Percentiles rank a stretch among this genome's conserved stretches.
Conservation (phyloP, 2,888 invertebrate genomes). For the Malachius bipustulatus region DNA sequence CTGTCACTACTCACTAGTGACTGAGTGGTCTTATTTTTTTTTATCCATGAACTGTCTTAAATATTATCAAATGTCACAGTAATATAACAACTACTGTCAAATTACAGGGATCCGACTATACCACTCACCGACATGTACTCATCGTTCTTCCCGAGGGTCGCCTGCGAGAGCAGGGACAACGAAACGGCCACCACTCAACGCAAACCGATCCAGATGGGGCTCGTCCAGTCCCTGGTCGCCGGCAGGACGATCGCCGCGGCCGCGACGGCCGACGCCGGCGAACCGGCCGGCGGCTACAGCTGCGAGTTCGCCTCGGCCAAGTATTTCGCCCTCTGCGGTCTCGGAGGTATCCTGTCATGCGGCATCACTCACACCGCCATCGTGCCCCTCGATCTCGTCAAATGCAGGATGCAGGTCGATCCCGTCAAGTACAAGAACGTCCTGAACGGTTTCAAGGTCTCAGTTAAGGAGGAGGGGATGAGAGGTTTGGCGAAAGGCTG, state of each 20-base stretch:
- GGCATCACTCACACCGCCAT: slow-evolving; percentile 90
- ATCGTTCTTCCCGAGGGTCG: slow-evolving; percentile 25
- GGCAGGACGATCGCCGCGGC: slow-evolving; percentile 32
- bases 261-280: slow-evolving; percentile 17
- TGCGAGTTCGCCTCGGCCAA: slow-evolving; percentile 86
- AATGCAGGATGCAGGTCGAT: slow-evolving; percentile 90
- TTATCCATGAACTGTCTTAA: too few relatives aligned
- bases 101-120: too few relatives aligned
- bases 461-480: slow-evolving; percentile 76
- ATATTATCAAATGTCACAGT: too few relatives aligned
- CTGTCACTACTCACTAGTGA: too few relatives aligned
- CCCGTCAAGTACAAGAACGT: slow-evolving; percentile 89
- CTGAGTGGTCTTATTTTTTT: too few relatives aligned
- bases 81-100: too few relatives aligned
- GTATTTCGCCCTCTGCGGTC: slow-evolving; percentile 86
- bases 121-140: slow-evolving; percentile 27
- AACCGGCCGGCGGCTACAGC: slow-evolving; percentile 27
- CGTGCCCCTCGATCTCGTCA: slow-evolving; percentile 91
- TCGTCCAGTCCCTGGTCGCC: slow-evolving; percentile 32
- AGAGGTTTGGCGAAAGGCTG: slow-evolving; percentile 86
- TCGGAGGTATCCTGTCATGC: slow-evolving; percentile 67
- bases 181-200: slow-evolving; percentile 13
- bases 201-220: slow-evolving; percentile 18
- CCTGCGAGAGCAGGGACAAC: slow-evolving; percentile 23
- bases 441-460: slow-evolving; percentile 71